phyloP scores from a whole-genome alignment of 2,113 vertebrate species.

The Pomatostomus ruficeps region DNA sequence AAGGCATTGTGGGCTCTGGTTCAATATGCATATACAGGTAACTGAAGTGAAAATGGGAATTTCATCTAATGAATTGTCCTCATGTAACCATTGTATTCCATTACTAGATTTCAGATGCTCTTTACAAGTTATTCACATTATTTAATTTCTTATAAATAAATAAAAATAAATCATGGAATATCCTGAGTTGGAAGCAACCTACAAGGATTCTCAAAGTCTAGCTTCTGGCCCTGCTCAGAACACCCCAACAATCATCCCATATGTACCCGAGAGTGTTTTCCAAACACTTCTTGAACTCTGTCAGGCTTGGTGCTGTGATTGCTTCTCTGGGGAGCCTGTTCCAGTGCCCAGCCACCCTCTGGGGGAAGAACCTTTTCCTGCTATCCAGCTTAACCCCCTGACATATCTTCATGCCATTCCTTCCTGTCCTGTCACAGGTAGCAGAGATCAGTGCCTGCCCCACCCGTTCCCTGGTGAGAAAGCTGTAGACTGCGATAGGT shows the following conservation, averaged over 20 bases:
- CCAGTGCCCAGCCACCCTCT: background rate
- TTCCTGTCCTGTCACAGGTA: background rate
- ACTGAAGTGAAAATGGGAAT: background rate
- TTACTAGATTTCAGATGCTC: background rate
- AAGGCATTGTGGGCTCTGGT: constrained; percentile 96
- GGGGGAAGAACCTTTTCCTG: background rate
- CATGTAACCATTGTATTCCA: background rate
- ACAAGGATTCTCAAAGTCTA: background rate
- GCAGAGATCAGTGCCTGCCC: background rate
- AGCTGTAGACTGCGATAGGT: background rate
- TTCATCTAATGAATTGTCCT: background rate
- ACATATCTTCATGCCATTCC: background rate
- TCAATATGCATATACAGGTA: constrained; percentile 96
- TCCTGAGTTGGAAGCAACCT: background rate
- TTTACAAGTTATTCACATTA: background rate
- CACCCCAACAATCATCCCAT: background rate
- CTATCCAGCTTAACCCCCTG: background rate
- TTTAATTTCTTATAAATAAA: background rate
- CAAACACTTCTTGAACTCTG: background rate
- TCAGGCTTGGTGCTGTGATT: background rate
- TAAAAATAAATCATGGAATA: background rate
- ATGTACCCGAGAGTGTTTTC: background rate
- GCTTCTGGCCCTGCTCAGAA: background rate
- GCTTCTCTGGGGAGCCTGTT: background rate
- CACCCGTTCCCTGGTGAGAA: background rate